A percentile compares a stretch with the other conserved stretches of the same genome.
Evolutionary conservation across 2,888 invertebrate genomes (phyloP).

Genomic region (Dolichomitus sp.): DNA sequence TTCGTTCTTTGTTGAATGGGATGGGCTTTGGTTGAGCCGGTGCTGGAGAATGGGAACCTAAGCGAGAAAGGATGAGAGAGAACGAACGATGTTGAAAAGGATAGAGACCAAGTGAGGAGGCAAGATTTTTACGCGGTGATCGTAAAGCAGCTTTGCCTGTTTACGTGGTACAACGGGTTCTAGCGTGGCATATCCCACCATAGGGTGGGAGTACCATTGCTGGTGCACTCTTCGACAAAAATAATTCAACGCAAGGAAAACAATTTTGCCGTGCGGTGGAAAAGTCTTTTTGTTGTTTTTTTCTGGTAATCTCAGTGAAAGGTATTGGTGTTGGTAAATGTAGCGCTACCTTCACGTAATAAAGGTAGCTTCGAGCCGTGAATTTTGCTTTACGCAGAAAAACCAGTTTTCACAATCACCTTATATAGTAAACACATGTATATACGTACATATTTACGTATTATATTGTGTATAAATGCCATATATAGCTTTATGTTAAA

Average conservation of each 20-base stretch:
- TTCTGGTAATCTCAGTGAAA: background rate
- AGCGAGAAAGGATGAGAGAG: slow-evolving; percentile 22
- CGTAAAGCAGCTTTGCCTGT: slow-evolving; percentile 41
- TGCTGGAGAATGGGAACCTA: slow-evolving; percentile 4
- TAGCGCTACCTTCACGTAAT: slow-evolving; percentile 7
- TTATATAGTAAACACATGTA: background rate
- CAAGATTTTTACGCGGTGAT: slow-evolving; percentile 49
- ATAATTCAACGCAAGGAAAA: slow-evolving; percentile 41
- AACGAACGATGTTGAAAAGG: slow-evolving; percentile 20
- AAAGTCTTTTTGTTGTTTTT: slow-evolving; percentile 27
- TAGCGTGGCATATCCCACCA: slow-evolving; percentile 11
- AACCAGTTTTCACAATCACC: slow-evolving; percentile 25
- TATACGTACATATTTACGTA: slow-evolving; percentile 7
- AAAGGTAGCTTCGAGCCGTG: slow-evolving; percentile 9
- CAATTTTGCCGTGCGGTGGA: slow-evolving; percentile 12
- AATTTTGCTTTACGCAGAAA: slow-evolving; percentile 49
- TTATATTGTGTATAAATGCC: slow-evolving; percentile 13
- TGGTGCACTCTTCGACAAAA: slow-evolving; percentile 25
- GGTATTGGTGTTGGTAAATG: slow-evolving; percentile 12
- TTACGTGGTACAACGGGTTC: slow-evolving; percentile 12
- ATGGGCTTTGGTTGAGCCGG: slow-evolving; percentile 37
- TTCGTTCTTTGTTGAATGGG: slow-evolving; percentile 14
- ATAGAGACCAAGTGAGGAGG: slow-evolving; percentile 21
- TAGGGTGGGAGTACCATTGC: slow-evolving; percentile 19
- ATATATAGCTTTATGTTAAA: slow-evolving; percentile 28